A percentile compares a stretch with the other conserved stretches of the same genome.
Evolutionary conservation across 2,888 invertebrate genomes (phyloP).

Genomic region (Drosophila imparisetae): DNA sequence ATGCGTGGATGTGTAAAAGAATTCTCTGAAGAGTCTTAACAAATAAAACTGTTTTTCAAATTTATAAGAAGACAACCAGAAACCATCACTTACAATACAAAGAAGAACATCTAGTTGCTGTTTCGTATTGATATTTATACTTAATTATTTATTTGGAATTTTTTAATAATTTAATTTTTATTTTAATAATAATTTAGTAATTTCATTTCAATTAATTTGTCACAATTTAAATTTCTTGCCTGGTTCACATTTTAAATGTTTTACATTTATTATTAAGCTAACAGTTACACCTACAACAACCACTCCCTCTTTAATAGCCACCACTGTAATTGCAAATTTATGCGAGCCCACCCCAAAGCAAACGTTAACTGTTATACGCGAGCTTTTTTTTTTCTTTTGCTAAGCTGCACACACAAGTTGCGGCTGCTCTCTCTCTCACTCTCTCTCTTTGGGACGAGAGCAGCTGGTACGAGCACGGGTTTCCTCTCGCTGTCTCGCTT

Average conservation of each 20-base stretch:
- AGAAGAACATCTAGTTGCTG: not conserved
- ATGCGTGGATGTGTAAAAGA: not conserved
- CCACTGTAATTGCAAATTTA: slow-evolving; percentile 38
- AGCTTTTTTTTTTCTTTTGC: slow-evolving; percentile 37
- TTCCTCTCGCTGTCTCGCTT: slow-evolving; percentile 43
- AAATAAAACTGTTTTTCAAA: not conserved
- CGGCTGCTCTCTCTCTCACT: slow-evolving; percentile 14
- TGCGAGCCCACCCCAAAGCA: slow-evolving; percentile 31
- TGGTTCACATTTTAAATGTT: not conserved
- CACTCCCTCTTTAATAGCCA: not conserved
- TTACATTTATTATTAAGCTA: not conserved
- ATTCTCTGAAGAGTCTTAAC: not conserved
- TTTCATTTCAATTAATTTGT: not conserved
- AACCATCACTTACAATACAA: not conserved
- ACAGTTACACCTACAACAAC: not conserved
- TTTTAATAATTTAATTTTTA: not conserved
- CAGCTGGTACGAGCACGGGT: slow-evolving; percentile 12
- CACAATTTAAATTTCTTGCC: not conserved
- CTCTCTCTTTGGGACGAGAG: slow-evolving; percentile 3
- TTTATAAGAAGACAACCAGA: not conserved
- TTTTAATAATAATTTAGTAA: not conserved
- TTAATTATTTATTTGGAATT: not conserved
- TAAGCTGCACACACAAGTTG: slow-evolving; percentile 51
- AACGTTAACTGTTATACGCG: slow-evolving; percentile 46
- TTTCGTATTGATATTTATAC: not conserved